Base-by-base conservation (phyloP, 2,113 vertebrate species). In the Beaufortia kweichowensis region DNA sequence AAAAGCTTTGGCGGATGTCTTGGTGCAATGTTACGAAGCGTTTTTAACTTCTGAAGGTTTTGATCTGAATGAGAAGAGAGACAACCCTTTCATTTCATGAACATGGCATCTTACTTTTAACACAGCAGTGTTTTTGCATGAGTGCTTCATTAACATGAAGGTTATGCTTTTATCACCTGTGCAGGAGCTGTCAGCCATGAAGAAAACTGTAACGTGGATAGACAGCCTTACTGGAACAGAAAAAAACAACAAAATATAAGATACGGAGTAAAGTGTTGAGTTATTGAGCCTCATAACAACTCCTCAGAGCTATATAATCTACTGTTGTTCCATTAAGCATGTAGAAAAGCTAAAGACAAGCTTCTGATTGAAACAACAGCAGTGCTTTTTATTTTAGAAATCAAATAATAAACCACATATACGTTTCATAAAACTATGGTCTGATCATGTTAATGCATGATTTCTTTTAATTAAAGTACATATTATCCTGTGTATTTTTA, bases 21-120 rank as follows among this genome's bases (percentile, higher is more conserved):
- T 80, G 74, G 57, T 79, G 79, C 80, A 84, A 69, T 68, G 26
- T 53, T 80, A 76, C 79, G 77, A 77, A 70, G 82, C 80, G 81
- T 79, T 77, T 79, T 83, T 75, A 84, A 85, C 81, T 75, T 76
- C 62, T 78, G 12, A 81, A 81, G 81, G 81, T 82, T 90, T 85
- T 90, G 87, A 91, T 92, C 88, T 88, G 84, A 46, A 61, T 76
- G 83, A 76, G 83, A 72, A 84, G 79, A 63, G 72, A 89, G 87
- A 90, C 86, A 87, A 84, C 82, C 82, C 88, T 87, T 87, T 88
- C 88, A 89, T 82, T 90, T 88, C 83, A 85, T 75, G 85, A 81
- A 87, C 84, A 85, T 88, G 86, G 83, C 87, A 81, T 86, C 79
- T 62, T 81, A 84, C 84, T 92, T 90, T 92, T 90, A 90, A 90